phyloP scores from a whole-genome alignment of 1,140 invertebrate genomes.

The Heliothis virescens region DNA sequence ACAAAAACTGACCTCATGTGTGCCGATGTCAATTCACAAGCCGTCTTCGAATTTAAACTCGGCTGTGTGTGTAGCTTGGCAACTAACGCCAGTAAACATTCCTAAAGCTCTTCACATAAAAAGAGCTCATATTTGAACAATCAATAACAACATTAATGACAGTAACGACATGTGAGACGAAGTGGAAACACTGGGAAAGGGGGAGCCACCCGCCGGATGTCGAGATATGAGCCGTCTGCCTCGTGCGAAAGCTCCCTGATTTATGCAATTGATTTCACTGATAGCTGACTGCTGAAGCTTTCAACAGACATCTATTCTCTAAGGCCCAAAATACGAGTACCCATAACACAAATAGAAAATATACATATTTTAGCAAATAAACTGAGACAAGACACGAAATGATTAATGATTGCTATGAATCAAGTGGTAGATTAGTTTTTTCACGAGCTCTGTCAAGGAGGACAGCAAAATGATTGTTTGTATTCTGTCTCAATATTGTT shows the following conservation, averaged over 20 bases:
- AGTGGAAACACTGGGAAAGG: conserved; percentile 62
- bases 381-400: conserved; percentile 14
- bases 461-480: conserved; percentile 5
- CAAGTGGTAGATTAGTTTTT: conserved; percentile 25
- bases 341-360: neutral
- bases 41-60: conserved; percentile 7
- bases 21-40: conserved; percentile 3
- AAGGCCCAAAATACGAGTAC: neutral
- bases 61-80: neutral
- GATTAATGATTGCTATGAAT: conserved; percentile 19
- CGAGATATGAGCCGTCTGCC: conserved; percentile 65
- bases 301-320: neutral
- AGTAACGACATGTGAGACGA: conserved; percentile 56
- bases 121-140: conserved; percentile 15
- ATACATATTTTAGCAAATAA: conserved; percentile 9
- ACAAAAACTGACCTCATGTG: conserved; percentile 29
- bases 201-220: conserved; percentile 70
- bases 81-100: neutral
- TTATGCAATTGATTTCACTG: conserved; percentile 50
- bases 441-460: neutral
- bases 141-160: conserved; percentile 33
- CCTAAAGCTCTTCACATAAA: neutral
- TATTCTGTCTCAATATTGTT: neutral
- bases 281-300: conserved; percentile 38
- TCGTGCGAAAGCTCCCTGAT: conserved; percentile 65